A percentile compares a stretch with the other conserved stretches of the same genome.
Evolutionary conservation across 2,888 invertebrate genomes (phyloP).

Genomic region (Phrixothrix hirtus): DNA sequence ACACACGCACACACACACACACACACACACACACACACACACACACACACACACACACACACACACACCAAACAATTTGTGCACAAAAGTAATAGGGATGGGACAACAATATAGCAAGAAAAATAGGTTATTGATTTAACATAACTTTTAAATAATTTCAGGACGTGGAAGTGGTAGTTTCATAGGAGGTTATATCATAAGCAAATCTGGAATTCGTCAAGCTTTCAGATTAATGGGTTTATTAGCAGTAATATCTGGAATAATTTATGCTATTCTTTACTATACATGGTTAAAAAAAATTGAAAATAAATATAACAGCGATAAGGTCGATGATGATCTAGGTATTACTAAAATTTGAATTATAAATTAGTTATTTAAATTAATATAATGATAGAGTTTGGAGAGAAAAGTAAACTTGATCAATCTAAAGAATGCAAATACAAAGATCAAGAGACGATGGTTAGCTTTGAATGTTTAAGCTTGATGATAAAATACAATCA

Average conservation of each 20-base stretch:
- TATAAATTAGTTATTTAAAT: slow-evolving; percentile 1
- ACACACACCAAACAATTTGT: no score
- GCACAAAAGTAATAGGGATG: no score
- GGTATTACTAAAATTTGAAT: slow-evolving; percentile 50
- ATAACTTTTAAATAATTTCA: slow-evolving; percentile 43
- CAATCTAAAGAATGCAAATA: slow-evolving; percentile 61
- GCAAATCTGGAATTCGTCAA: slow-evolving; percentile 73
- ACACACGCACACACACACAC: no score
- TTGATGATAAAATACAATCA: slow-evolving; percentile 77
- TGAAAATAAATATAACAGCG: slow-evolving; percentile 50
- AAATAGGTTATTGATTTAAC: no score
- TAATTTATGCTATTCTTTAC: slow-evolving; percentile 71
- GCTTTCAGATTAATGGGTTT: slow-evolving; percentile 81
- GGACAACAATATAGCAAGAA: no score
- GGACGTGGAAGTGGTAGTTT: slow-evolving; percentile 83
- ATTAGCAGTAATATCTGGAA: slow-evolving; percentile 71
- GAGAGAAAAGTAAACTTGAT: slow-evolving; percentile 67
- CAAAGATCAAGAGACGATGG: slow-evolving; percentile 71
- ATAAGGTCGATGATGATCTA: slow-evolving; percentile 56
- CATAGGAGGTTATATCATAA: slow-evolving; percentile 76
- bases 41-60: no score
- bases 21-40: no score
- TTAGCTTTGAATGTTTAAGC: slow-evolving; percentile 72
- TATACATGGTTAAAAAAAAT: slow-evolving; percentile 72
- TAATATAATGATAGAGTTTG: slow-evolving; percentile 45